phyloP scores from a whole-genome alignment of 2,113 vertebrate species.

The Tachuris rubrigastra region DNA sequence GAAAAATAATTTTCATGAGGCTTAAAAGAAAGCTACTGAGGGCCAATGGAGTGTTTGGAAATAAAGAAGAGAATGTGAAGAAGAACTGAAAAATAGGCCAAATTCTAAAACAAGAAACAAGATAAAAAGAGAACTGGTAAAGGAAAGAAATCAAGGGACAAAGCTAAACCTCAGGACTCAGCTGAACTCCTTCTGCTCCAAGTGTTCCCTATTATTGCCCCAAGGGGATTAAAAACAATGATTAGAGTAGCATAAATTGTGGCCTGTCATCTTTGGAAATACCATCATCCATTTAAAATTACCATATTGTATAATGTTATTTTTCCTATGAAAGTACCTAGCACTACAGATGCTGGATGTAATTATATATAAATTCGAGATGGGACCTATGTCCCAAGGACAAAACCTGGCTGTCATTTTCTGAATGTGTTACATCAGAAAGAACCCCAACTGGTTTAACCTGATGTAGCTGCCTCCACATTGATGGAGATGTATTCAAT shows the following conservation, averaged over 20 bases:
- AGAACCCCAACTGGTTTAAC: conserved; percentile 13
- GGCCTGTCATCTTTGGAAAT: not conserved
- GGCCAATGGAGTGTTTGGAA: not conserved
- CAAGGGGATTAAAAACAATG: not conserved
- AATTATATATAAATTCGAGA: not conserved
- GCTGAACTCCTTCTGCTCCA: not conserved
- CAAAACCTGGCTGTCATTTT: not conserved
- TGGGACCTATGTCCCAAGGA: not conserved
- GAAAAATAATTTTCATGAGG: not conserved
- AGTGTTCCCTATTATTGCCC: not conserved
- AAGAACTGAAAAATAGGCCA: not conserved
- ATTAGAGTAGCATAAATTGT: not conserved
- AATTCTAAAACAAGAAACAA: not conserved
- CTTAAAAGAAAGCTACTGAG: not conserved
- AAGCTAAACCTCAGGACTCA: not conserved
- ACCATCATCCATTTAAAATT: not conserved
- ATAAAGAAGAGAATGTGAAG: not conserved
- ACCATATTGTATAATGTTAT: not conserved
- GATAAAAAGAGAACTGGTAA: not conserved
- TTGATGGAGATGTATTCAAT: not conserved
- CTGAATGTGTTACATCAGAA: conserved; percentile 25
- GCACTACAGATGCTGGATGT: not conserved
- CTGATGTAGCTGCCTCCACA: not conserved
- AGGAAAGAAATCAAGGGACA: not conserved
- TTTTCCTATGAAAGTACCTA: not conserved